phyloP scores from a whole-genome alignment of 2,797 vertebrate genomes.

The Oreonectes daqikongensis region DNA sequence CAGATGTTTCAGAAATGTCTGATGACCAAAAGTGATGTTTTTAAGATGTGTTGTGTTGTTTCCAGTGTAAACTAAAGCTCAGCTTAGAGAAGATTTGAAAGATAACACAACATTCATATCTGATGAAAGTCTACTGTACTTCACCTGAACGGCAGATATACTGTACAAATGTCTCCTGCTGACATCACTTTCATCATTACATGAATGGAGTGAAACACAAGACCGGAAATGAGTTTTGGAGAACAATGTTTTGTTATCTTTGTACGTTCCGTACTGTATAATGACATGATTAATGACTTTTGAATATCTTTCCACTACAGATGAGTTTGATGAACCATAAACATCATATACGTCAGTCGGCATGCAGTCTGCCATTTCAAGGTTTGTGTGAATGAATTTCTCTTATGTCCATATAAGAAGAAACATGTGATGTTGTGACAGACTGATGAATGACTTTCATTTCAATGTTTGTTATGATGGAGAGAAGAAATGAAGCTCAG shows the following conservation, averaged over 20 bases:
- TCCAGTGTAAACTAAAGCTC: too few relatives aligned
- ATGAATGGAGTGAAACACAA: background rate
- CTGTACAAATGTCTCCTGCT: too few relatives aligned
- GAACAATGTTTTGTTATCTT: background rate
- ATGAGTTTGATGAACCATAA: slow-evolving; percentile 13
- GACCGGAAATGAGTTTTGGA: background rate
- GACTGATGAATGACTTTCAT: slow-evolving; percentile 57
- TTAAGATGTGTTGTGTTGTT: too few relatives aligned
- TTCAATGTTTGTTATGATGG: slow-evolving; percentile 40
- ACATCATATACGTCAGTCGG: slow-evolving; percentile 18
- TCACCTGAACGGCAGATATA: too few relatives aligned
- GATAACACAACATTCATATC: too few relatives aligned
- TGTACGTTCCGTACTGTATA: background rate
- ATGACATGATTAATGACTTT: slow-evolving; percentile 41
- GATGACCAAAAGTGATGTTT: too few relatives aligned
- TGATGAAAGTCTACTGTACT: too few relatives aligned
- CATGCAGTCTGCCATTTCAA: slow-evolving; percentile 19
- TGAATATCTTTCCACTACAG: slow-evolving; percentile 39
- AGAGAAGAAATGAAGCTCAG: slow-evolving; percentile 39
- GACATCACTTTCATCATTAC: too few relatives aligned
- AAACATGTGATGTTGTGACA: slow-evolving; percentile 34
- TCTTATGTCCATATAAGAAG: slow-evolving; percentile 53
- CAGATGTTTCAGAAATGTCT: too few relatives aligned
- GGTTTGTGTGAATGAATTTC: slow-evolving; percentile 43
- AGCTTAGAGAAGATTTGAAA: too few relatives aligned